A percentile compares a stretch with the other conserved stretches of the same genome.
Conservation (phyloP, 2,888 invertebrate species). For the Fragum whitleyi region DNA sequence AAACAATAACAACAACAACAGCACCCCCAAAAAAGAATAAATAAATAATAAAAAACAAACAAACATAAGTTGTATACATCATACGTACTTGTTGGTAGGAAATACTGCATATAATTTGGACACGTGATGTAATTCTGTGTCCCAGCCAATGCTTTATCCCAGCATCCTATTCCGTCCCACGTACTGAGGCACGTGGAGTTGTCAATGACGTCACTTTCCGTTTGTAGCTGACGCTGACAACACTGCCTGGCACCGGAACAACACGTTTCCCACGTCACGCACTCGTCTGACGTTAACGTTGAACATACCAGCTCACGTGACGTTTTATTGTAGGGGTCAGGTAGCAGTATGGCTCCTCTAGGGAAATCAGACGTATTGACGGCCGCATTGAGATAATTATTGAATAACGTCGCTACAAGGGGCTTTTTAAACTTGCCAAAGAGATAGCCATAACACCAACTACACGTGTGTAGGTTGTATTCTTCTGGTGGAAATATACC, state of each 20-base stretch:
- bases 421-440: slow-evolving; percentile 30
- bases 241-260: slow-evolving; percentile 36
- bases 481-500: slow-evolving; percentile 30
- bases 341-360: slow-evolving; percentile 18
- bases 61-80: too few species aligned
- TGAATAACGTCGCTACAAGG: not conserved
- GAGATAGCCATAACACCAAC: slow-evolving; percentile 53
- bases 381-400: slow-evolving; percentile 12
- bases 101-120: slow-evolving; percentile 50
- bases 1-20: too few species aligned
- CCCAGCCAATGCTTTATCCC: slow-evolving; percentile 41
- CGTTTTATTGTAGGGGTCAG: slow-evolving; percentile 40
- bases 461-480: slow-evolving; percentile 41
- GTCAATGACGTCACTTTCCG: not conserved
- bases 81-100: slow-evolving; percentile 59
- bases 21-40: too few species aligned
- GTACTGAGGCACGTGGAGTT: slow-evolving; percentile 42
- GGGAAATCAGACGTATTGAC: slow-evolving; percentile 25
- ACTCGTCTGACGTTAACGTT: slow-evolving; percentile 39
- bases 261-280: slow-evolving; percentile 47
- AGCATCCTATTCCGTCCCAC: slow-evolving; percentile 59
- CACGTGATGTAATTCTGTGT: slow-evolving; percentile 39
- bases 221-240: slow-evolving; percentile 27
- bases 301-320: slow-evolving; percentile 27
- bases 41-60: too few species aligned